Base-by-base conservation (phyloP, 2,797 vertebrate genomes). In the Percopsis omiscomaycus region DNA sequence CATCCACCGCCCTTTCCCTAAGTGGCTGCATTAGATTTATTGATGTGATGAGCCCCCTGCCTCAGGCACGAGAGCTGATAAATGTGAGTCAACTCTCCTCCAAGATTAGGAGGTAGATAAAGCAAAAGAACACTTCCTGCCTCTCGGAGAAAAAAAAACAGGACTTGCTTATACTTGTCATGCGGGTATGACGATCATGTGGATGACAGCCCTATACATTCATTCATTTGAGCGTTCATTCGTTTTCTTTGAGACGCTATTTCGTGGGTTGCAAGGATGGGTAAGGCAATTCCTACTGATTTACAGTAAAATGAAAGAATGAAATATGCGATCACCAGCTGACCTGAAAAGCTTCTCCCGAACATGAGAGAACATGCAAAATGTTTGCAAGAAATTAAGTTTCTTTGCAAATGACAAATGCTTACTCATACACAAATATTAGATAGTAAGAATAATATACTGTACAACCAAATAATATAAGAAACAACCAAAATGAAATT, bases 41-140 rank as follows among this genome's bases (percentile, higher is more conserved):
- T 81, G 88, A 88, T 81, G 86, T 87, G 88, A 88, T 84, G 86
- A 89, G 81, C 82, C 84, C 84, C 85, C 86, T 66, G 84, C 84
- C 88, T 80, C 68, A 75, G 84, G 82, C 90, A 74, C 79, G 84
- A 88, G 87, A 90, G 89, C 86, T 89, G 86, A 89, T 90, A 77
- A 86, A 90, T 91, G 89, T 78, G 86, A 80, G 86, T 85, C 84
- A 83, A 81, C 83, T 87, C 79, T 82, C 59, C 64, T 84, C 85
- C 86, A 86, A 89, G 86, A 92, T 90, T 87, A 86, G 88, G 84
- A 88, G 79, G 75, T 73, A 82, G 80, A 88, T 91, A 83, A 91
- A 88, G 82, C 82, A 89, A 89, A 90, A 78, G 84, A 86, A 82
- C 82, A 85, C 88, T 84, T 82, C 85, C 79, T 87, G 83, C 69